These are phyloP conservation scores for Arrhopalites spinosus DNA, from an alignment of 2,888 invertebrate genomes.

Conservation along the genomic window DNA sequence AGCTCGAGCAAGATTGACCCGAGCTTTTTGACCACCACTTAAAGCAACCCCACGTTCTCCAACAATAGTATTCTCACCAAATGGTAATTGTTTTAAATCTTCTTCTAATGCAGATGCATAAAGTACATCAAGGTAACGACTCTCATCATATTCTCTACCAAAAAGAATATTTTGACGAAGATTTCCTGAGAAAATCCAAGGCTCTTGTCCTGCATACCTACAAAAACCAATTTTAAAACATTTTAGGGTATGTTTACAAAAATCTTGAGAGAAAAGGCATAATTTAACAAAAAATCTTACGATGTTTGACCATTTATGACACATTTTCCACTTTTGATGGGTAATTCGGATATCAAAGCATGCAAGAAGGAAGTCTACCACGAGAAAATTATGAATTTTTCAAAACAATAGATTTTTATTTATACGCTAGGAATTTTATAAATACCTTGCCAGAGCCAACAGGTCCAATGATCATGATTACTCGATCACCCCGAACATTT, in stretches of 20 bases:
- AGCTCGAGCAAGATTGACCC: conserved; percentile 59
- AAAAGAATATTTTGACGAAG: conserved; percentile 51
- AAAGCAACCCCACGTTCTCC: conserved; percentile 63
- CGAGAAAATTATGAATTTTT: neutral
- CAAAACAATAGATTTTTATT: neutral
- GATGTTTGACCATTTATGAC: conserved; percentile 45
- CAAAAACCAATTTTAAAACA: too few species aligned
- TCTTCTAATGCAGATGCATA: conserved; percentile 42
- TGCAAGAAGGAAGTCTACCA: conserved; percentile 50
- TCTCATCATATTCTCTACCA: conserved; percentile 42
- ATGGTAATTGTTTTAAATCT: conserved; percentile 58
- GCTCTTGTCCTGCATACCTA: conserved; percentile 42
- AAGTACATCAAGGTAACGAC: conserved; percentile 40
- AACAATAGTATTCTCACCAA: conserved; percentile 63
- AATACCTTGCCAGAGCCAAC: conserved; percentile 48
- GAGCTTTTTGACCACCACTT: conserved; percentile 65
- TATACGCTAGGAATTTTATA: neutral
- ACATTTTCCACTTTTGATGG: conserved; percentile 42
- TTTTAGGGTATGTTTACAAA: too few species aligned
- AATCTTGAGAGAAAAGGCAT: too few species aligned
- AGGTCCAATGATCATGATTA: conserved; percentile 37
- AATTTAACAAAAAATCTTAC: conserved; percentile 23
- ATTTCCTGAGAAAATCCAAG: conserved; percentile 52
- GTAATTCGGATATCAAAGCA: conserved; percentile 47
- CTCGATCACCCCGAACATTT: conserved; percentile 42